Conservation (phyloP, 2,888 invertebrate species). For the Amphipyra berbera region DNA sequence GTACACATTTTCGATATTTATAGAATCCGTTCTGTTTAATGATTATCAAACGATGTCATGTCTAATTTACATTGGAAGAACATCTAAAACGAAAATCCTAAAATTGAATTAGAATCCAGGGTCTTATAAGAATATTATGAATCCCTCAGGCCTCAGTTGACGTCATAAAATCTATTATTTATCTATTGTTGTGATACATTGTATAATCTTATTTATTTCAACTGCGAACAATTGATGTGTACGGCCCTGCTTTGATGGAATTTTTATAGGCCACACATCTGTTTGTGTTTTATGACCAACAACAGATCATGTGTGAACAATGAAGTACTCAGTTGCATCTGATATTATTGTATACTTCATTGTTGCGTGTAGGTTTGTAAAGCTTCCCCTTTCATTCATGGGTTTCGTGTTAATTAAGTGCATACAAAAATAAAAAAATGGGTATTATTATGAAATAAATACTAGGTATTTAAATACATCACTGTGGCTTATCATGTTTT, state of each 20-base stretch:
- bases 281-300: conserved; percentile 17
- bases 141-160: neutral
- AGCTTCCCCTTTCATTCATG: no score
- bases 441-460: no score
- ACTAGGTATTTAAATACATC: no score
- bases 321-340: neutral
- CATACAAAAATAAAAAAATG: no score
- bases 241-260: conserved; percentile 13
- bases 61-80: no score
- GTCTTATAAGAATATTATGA: neutral
- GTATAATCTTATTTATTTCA: conserved; percentile 26
- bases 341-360: conserved; percentile 1
- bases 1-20: no score
- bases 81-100: no score
- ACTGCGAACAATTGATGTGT: conserved; percentile 21
- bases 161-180: conserved; percentile 27
- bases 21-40: no score
- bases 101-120: neutral
- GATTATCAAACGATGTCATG: no score
- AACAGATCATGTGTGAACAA: conserved; percentile 12
- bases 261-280: conserved; percentile 24
- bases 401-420: no score
- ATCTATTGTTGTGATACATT: conserved; percentile 22
- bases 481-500: no score
- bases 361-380: neutral